Percentiles rank a stretch among this genome's conserved stretches.
These are phyloP conservation scores for Aleiodes testaceus DNA, from an alignment of 2,888 invertebrate genomes.

Conservation along the genomic window DNA sequence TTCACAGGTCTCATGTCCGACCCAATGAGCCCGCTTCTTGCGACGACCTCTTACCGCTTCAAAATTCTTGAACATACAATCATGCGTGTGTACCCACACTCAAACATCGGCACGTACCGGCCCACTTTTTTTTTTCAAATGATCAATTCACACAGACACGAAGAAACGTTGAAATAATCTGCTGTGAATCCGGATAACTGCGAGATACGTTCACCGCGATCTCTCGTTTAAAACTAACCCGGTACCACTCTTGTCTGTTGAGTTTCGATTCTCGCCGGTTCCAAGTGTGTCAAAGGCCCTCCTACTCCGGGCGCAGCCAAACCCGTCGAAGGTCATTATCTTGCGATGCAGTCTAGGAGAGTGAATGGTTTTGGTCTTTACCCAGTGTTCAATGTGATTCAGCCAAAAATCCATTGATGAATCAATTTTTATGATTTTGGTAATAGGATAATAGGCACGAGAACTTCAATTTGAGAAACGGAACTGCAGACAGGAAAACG, in stretches of 20 bases:
- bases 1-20: constrained; percentile 50
- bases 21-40: constrained; percentile 35
- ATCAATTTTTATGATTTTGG: neutral
- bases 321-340: constrained; percentile 71
- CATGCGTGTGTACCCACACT: constrained; percentile 25
- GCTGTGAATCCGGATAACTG: constrained; percentile 5
- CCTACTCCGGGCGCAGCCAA: constrained; percentile 66
- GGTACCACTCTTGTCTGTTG: constrained; percentile 60
- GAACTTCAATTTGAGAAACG: too few relatives aligned
- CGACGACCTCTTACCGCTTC: constrained; percentile 38
- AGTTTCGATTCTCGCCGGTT: constrained; percentile 67
- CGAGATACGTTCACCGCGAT: constrained; percentile 66
- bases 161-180: constrained; percentile 12
- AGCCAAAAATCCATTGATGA: neutral
- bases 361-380: neutral
- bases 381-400: neutral
- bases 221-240: constrained; percentile 70
- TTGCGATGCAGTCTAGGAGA: constrained; percentile 48
- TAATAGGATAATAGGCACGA: too few relatives aligned
- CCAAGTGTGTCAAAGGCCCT: constrained; percentile 72
- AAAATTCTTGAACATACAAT: constrained; percentile 23
- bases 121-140: constrained; percentile 14
- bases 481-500: neutral
- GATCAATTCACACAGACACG: constrained; percentile 1
- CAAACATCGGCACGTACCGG: constrained; percentile 22